Base-by-base conservation (phyloP, 1,140 invertebrate genomes). In the Drosophila ohnishii region DNA sequence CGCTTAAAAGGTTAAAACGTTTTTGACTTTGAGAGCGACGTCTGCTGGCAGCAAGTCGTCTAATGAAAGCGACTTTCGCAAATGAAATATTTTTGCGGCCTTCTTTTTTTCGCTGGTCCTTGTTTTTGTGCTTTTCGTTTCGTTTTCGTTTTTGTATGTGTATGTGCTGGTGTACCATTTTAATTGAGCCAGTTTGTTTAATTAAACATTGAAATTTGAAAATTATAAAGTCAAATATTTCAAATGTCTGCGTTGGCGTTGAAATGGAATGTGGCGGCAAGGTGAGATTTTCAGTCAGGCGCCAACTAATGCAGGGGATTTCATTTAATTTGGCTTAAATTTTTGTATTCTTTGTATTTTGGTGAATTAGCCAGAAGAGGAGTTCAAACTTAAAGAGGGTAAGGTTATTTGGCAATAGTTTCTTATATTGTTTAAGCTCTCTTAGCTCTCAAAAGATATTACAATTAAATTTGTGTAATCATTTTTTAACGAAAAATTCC, bases 1-100 rank as follows among this genome's bases (percentile, higher is more conserved):
- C 65, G 83, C 82, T 87, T 87, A 86, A 86, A 86, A 87, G 79
- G 82, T 87, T 86, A 86, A 86, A 86, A 79, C 79, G 75, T 79
- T 86, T 76, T 87, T 83, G 79, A 87, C 83, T 79, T 87, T 87
- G 75, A 79, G 80, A 56, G 56, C 56, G 60, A 57, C 75, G 74
- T 63, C 79, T 58, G 56, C 71, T 51, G 61, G 62, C 72, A 63
- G 66, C 62, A 83, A 84, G 75, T 84, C 77, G 77, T 67, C 81
- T 65, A 80, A 85, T 85, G 66, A 85, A 80, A 69, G 77, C 73
- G 51, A 70, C 70, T 69, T 76, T 71, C 42, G 51, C 48, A 85
- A 85, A 86, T 82, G 60, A 81, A 82, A 73, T 82, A 78, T 75
- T 86, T 81, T 40, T 44, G 44, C 50, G 35, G 57, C 75, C 56